These are phyloP conservation scores for Chrysopilus asiliformis DNA, from an alignment of 2,888 invertebrate genomes.

Conservation along the genomic window DNA sequence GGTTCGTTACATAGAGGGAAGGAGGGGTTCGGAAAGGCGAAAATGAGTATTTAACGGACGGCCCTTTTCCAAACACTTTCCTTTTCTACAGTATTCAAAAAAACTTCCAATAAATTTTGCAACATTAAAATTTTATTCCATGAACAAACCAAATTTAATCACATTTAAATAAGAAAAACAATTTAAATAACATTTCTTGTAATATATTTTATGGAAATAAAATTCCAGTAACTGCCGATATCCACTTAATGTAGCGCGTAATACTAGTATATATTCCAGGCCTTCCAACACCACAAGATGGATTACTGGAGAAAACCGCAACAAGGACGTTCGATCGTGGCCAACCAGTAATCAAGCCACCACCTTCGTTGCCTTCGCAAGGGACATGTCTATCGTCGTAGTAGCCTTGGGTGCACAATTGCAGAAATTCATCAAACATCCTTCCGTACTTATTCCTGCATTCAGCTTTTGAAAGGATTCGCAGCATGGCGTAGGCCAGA, in stretches of 20 bases:
- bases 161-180: too few species aligned
- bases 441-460: conserved; percentile 4
- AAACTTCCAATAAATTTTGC: too few species aligned
- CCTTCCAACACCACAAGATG: conserved; percentile 9
- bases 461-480: conserved; percentile 8
- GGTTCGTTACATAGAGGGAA: too few species aligned
- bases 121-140: too few species aligned
- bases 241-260: conserved; percentile 11
- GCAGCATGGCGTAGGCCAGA: conserved; percentile 13
- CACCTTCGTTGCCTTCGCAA: conserved; percentile 14
- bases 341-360: conserved; percentile 15
- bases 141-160: too few species aligned
- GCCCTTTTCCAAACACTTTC: too few species aligned
- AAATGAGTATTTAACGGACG: too few species aligned
- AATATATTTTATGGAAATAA: too few species aligned
- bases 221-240: too few species aligned
- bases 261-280: conserved; percentile 12
- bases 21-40: too few species aligned
- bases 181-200: too few species aligned
- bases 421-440: conserved; percentile 6
- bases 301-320: conserved; percentile 14
- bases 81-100: too few species aligned
- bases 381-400: conserved; percentile 10
- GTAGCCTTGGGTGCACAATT: conserved; percentile 13
- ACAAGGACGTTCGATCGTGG: conserved; percentile 11